Evolutionary conservation across 2,888 invertebrate genomes (phyloP).

Genomic region (Unio pictorum): DNA sequence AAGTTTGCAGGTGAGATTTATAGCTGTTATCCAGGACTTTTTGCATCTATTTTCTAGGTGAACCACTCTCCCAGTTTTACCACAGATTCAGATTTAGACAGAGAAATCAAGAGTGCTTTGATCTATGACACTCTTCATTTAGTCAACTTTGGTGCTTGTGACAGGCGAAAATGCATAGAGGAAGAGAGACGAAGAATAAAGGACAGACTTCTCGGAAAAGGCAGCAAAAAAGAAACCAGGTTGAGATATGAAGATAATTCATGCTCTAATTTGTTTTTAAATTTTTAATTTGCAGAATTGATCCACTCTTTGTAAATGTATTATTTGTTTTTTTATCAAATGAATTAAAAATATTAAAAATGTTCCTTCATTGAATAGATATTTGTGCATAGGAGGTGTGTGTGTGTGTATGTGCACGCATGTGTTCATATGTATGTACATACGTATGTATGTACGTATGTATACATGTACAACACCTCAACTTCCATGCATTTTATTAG

Average conservation of each 20-base stretch:
- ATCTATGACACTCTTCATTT: constrained; percentile 70
- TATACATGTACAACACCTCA: no score
- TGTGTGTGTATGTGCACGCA: no score
- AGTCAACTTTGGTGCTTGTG: constrained; percentile 71
- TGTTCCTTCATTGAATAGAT: no score
- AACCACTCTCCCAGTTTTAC: constrained; percentile 96
- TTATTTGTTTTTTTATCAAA: not conserved
- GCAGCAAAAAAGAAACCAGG: constrained; percentile 69
- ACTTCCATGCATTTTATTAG: no score
- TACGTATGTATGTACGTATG: no score
- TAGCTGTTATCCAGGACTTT: no score
- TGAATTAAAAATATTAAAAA: no score
- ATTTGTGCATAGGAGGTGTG: no score
- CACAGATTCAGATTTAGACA: constrained; percentile 88
- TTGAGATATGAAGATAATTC: constrained; percentile 27
- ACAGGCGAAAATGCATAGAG: constrained; percentile 68
- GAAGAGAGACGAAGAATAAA: constrained; percentile 69
- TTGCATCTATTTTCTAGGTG: constrained; percentile 74
- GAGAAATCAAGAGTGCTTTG: constrained; percentile 87
- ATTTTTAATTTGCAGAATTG: not conserved
- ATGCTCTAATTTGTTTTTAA: not conserved
- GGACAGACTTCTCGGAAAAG: constrained; percentile 68
- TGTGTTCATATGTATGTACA: no score
- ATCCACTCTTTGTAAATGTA: not conserved
- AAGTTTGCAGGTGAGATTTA: no score